A percentile compares a stretch with the other conserved stretches of the same genome.
Evolutionary conservation across 1,140 invertebrate species (phyloP).

Genomic region (Popillia japonica): DNA sequence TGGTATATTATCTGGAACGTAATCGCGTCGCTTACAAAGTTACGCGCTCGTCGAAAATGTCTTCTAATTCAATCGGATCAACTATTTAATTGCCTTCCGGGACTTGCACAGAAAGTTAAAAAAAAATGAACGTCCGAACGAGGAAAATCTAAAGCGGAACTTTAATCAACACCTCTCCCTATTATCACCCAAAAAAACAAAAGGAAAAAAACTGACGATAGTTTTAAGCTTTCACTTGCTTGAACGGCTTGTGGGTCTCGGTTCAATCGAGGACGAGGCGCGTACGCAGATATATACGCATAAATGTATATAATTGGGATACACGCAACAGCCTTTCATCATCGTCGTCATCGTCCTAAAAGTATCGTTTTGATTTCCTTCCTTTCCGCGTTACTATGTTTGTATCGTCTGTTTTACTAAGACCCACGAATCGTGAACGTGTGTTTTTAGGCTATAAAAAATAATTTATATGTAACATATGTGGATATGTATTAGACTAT

Average conservation of each 20-base stretch:
- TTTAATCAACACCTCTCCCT: background rate
- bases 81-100: no score
- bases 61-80: no score
- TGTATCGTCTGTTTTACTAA: no score
- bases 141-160: background rate
- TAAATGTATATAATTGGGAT: background rate
- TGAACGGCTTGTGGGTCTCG: constrained; percentile 49
- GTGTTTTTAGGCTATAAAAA: constrained; percentile 54
- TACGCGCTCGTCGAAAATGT: no score
- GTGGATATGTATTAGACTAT: constrained; percentile 60
- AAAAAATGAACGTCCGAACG: background rate
- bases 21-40: no score
- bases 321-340: background rate
- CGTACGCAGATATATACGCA: background rate
- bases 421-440: constrained; percentile 46
- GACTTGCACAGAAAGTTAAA: no score
- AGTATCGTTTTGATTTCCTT: background rate
- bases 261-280: background rate
- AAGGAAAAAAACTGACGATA: constrained; percentile 40
- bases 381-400: constrained; percentile 39
- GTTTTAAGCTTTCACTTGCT: constrained; percentile 51
- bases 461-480: constrained; percentile 60
- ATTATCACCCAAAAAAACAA: background rate
- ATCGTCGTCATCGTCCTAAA: background rate
- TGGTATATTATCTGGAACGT: no score